phyloP scores from a whole-genome alignment of 2,888 invertebrate species.

The Apomyelois bistriatella region DNA sequence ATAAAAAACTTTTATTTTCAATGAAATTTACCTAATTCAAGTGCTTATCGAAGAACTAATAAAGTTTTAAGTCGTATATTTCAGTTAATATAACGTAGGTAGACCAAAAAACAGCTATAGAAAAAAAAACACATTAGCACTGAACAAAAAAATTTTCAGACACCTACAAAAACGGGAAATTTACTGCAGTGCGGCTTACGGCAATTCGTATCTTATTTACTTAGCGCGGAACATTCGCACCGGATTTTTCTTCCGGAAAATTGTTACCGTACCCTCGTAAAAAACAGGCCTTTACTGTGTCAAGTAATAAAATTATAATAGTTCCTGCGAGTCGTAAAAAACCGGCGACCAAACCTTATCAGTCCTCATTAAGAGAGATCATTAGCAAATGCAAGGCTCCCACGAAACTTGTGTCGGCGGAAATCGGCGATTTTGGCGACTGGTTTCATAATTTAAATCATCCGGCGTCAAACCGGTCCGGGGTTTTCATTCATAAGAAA shows the following conservation, averaged over 20 bases:
- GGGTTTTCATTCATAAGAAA: conserved; percentile 54
- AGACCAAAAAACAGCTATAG: no score
- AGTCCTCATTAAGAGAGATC: conserved; percentile 34
- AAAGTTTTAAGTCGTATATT: no score
- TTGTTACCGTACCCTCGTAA: neutral
- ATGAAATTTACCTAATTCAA: no score
- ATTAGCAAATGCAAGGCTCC: conserved; percentile 37
- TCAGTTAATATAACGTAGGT: no score
- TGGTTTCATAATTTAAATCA: conserved; percentile 43
- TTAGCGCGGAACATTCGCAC: neutral
- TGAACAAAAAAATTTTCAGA: neutral
- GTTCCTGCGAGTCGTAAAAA: conserved; percentile 16
- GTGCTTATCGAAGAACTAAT: no score
- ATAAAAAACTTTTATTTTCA: no score
- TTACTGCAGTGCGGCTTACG: neutral
- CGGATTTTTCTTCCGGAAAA: neutral
- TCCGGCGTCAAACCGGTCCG: conserved; percentile 43
- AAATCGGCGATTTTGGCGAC: conserved; percentile 45
- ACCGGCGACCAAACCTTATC: conserved; percentile 12
- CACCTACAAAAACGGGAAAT: neutral
- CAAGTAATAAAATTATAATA: conserved; percentile 5
- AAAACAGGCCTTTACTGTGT: neutral
- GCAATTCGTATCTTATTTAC: neutral
- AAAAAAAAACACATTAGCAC: no score
- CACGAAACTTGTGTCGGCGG: conserved; percentile 50